Percentiles rank a stretch among this genome's conserved stretches.
Conservation (phyloP, 2,797 vertebrate species). For the Tympanoctomys barrerae region DNA sequence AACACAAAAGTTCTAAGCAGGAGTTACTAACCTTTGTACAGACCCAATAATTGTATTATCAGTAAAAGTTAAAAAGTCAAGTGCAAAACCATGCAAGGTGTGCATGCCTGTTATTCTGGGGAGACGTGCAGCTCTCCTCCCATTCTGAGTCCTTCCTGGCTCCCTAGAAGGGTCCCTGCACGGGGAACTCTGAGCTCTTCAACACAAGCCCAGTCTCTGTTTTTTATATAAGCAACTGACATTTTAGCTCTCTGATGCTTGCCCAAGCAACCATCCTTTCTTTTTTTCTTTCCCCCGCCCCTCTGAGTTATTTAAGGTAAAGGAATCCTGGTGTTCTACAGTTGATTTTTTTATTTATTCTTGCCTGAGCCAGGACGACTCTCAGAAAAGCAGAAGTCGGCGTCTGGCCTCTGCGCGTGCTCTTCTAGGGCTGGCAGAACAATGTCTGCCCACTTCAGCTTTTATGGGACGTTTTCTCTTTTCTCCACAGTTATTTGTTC, state of each 20-base stretch:
- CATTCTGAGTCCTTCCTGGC: neutral
- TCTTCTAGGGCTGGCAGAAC: neutral
- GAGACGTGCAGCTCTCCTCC: neutral
- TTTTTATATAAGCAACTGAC: neutral
- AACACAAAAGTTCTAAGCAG: neutral
- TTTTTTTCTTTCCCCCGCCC: neutral
- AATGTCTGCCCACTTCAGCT: neutral
- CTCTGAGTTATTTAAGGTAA: slow-evolving; percentile 3
- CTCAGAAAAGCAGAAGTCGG: slow-evolving; percentile 13
- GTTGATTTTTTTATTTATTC: slow-evolving; percentile 28
- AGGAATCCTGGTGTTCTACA: neutral
- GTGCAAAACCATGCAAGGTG: neutral
- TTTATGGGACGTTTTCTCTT: neutral
- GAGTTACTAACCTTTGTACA: neutral
- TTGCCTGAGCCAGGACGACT: neutral
- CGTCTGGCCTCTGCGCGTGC: neutral
- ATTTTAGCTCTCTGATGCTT: neutral
- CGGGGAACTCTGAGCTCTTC: neutral
- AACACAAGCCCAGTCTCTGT: neutral
- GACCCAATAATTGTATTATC: neutral
- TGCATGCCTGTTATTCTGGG: neutral
- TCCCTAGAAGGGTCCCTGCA: neutral
- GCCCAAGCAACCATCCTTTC: neutral
- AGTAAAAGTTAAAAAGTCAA: neutral
- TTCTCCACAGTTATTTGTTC: slow-evolving; percentile 31